Evolutionary conservation across 2,797 vertebrate species (phyloP).

Genomic region (Sitta carolinensis): DNA sequence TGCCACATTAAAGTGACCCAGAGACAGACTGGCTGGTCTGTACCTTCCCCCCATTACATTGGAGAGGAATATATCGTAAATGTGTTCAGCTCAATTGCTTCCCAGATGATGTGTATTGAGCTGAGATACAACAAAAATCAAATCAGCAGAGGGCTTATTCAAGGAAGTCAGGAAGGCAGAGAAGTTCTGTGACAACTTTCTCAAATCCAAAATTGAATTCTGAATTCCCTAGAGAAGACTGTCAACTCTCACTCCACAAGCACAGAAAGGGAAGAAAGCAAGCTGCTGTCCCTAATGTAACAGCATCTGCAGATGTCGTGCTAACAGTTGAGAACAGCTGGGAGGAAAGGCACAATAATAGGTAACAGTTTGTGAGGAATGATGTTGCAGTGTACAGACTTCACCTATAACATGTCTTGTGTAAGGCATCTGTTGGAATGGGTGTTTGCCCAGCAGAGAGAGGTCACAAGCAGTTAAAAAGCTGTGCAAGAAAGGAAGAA

Average conservation of each 20-base stretch:
- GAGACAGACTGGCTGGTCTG: not conserved
- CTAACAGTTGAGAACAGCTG: not conserved
- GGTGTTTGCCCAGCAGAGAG: not conserved
- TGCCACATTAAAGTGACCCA: not conserved
- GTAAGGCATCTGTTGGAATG: not conserved
- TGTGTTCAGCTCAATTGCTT: not conserved
- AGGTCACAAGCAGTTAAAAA: slow-evolving; percentile 7
- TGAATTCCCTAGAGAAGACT: not conserved
- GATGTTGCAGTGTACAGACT: not conserved
- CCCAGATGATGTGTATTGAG: not conserved
- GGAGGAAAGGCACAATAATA: not conserved
- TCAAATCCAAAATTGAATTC: not conserved
- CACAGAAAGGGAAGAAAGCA: not conserved
- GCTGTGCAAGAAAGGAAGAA: not conserved
- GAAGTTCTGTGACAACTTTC: slow-evolving; percentile 5
- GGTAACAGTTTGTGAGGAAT: not conserved
- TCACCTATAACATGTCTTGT: not conserved
- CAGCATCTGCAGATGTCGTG: not conserved
- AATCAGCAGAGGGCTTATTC: not conserved
- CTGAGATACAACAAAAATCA: not conserved
- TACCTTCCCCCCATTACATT: not conserved
- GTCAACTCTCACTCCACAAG: not conserved
- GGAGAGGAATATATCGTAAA: not conserved
- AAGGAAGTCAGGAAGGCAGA: not conserved
- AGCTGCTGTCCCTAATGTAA: not conserved